phyloP scores from a whole-genome alignment of 2,797 vertebrate species.

The Phoxinus dragarum region DNA sequence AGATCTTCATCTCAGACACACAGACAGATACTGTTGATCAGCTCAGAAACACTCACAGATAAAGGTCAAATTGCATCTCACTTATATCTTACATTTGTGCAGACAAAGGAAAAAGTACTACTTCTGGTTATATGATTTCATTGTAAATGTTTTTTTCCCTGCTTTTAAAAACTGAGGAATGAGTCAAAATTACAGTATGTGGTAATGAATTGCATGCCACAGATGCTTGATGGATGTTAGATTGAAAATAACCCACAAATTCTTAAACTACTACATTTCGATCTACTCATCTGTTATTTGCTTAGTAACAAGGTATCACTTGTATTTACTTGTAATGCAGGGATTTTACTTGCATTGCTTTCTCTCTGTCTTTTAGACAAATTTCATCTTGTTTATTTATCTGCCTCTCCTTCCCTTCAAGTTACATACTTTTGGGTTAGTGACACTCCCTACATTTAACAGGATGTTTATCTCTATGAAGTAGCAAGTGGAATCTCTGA shows the following conservation, averaged over 20 bases:
- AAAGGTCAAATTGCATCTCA: background rate
- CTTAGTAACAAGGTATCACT: background rate
- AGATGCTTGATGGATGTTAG: background rate
- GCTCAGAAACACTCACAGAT: background rate
- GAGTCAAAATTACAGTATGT: background rate
- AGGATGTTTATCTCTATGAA: slow-evolving; percentile 20
- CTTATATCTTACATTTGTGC: background rate
- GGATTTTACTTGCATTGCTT: background rate
- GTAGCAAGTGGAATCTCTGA: background rate
- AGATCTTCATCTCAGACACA: slow-evolving; percentile 17
- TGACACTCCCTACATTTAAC: background rate
- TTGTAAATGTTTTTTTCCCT: background rate
- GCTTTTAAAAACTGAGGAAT: background rate
- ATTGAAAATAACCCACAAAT: background rate
- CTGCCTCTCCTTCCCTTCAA: background rate
- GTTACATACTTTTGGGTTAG: background rate
- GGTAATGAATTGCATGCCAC: background rate
- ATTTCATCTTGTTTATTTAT: background rate
- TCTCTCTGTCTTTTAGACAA: background rate
- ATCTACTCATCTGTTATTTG: background rate
- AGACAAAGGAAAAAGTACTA: background rate
- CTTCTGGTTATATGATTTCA: background rate
- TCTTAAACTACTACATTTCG: slow-evolving; percentile 6
- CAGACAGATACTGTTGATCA: slow-evolving; percentile 25
- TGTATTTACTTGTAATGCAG: background rate